phyloP scores from a whole-genome alignment of 1,140 invertebrate species.

The Asobara japonica region DNA sequence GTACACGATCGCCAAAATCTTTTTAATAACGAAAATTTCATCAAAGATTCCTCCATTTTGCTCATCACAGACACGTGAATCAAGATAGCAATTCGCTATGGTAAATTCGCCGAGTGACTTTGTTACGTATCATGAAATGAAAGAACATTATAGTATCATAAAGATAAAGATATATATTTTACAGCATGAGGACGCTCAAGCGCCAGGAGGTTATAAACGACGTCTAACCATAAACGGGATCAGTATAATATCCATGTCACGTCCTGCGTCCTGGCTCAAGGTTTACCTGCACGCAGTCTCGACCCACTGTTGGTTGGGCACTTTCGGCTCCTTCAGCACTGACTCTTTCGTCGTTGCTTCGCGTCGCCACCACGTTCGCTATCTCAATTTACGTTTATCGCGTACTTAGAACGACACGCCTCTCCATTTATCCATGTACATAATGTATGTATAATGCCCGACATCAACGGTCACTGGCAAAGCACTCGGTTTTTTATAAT shows the following conservation, averaged over 20 bases:
- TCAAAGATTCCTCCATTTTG: not conserved
- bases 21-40: not conserved
- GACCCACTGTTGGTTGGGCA: not conserved
- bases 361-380: conserved; percentile 25
- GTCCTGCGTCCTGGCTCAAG: conserved; percentile 16
- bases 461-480: not conserved
- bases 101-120: conserved; percentile 21
- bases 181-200: not conserved
- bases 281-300: not conserved
- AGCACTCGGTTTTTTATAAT: not conserved
- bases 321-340: conserved; percentile 14
- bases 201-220: conserved; percentile 39
- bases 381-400: conserved; percentile 52
- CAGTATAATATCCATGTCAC: conserved; percentile 48
- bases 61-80: not conserved
- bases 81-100: not conserved
- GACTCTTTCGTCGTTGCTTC: not conserved
- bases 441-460: not conserved
- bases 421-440: conserved; percentile 15
- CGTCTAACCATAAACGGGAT: conserved; percentile 38
- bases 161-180: conserved; percentile 52
- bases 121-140: conserved; percentile 52
- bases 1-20: not conserved
- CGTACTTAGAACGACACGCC: not conserved
- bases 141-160: conserved; percentile 51